These are phyloP conservation scores for Myathropa florea DNA, from an alignment of 2,888 invertebrate species.

Conservation along the genomic window DNA sequence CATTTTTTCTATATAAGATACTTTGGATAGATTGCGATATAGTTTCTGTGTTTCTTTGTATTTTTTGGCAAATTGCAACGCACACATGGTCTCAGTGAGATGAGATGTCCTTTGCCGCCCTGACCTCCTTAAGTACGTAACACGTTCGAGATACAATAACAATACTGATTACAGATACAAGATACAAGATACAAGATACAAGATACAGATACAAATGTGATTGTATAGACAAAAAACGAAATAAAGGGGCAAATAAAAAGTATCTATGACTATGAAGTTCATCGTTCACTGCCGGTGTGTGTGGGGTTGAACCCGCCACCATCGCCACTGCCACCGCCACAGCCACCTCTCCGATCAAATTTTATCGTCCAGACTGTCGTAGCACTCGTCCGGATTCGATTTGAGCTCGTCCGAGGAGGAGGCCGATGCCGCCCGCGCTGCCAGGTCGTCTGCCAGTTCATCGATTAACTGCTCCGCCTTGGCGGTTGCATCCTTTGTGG, in stretches of 20 bases:
- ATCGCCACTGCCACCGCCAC: background rate
- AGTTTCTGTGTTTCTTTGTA: conserved; percentile 32
- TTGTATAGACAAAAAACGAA: conserved; percentile 22
- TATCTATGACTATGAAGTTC: conserved; percentile 53
- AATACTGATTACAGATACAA: conserved; percentile 61
- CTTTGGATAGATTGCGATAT: conserved; percentile 65
- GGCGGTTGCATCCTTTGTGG: conserved; percentile 76
- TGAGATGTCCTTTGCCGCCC: conserved; percentile 7
- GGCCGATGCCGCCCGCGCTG: conserved; percentile 22
- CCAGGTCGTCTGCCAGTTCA: conserved; percentile 66
- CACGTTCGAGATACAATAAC: conserved; percentile 47
- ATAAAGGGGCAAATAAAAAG: conserved; percentile 8
- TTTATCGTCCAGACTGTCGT: conserved; percentile 78
- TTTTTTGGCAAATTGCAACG: conserved; percentile 60
- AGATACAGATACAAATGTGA: background rate
- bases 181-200: conserved; percentile 13
- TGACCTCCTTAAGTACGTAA: conserved; percentile 50
- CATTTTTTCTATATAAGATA: conserved; percentile 43
- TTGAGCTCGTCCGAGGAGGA: conserved; percentile 65
- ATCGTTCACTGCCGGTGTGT: conserved; percentile 28
- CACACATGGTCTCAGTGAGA: background rate
- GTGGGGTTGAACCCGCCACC: background rate
- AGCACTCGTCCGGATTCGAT: conserved; percentile 73
- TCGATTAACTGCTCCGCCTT: conserved; percentile 70
- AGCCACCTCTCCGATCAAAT: conserved; percentile 65